These are phyloP conservation scores for Etheostoma nigrum DNA, from an alignment of 2,797 vertebrate genomes.

Conservation along the genomic window DNA sequence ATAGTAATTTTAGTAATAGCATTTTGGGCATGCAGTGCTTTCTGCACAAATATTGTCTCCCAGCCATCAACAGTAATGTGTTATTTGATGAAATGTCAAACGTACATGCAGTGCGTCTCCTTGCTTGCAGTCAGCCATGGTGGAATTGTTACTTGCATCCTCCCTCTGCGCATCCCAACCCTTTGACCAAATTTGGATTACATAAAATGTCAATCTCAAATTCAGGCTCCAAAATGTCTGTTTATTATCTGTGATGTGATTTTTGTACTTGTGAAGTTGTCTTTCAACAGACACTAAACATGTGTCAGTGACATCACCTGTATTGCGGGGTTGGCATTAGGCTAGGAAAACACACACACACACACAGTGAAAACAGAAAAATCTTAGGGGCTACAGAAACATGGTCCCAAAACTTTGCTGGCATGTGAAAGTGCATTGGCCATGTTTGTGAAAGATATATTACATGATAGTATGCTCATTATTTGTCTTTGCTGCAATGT, in stretches of 20 bases:
- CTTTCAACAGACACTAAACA: conserved; percentile 37
- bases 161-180: not conserved
- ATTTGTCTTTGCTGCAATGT: conserved; percentile 44
- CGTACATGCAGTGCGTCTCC: conserved; percentile 1
- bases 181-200: conserved; percentile 11
- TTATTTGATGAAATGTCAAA: conserved; percentile 31
- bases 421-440: conserved; percentile 57
- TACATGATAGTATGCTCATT: conserved; percentile 60
- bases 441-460: conserved; percentile 66
- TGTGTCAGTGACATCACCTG: conserved; percentile 37
- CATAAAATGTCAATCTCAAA: conserved; percentile 14
- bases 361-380: conserved; percentile 1
- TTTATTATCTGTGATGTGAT: conserved; percentile 1
- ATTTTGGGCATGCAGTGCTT: conserved; percentile 6
- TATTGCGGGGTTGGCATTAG: conserved; percentile 23
- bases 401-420: conserved; percentile 41
- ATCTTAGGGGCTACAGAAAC: conserved; percentile 46
- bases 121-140: not conserved
- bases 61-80: conserved; percentile 10
- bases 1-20: not conserved
- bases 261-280: conserved; percentile 15
- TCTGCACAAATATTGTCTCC: conserved; percentile 12
- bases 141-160: not conserved
- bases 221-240: conserved; percentile 16
- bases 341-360: not conserved